Evolutionary conservation across 2,113 vertebrate species (phyloP), one percentile per base, ranked within the genome.

Genomic region (Echinops telfairi): DNA sequence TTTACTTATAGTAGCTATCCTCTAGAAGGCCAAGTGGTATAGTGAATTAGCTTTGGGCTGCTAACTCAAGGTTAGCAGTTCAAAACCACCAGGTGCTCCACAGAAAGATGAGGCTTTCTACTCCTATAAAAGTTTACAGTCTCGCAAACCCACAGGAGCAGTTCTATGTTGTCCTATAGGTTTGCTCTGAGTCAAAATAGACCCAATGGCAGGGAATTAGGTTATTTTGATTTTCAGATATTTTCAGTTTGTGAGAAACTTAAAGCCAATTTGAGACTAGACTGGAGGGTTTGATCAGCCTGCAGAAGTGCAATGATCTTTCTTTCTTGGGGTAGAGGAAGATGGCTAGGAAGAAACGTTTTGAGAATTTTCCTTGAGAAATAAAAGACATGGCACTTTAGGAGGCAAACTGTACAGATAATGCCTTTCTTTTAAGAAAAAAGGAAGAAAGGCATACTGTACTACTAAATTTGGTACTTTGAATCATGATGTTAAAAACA

Each of bases 241-340:
- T 57, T 87, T 36, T 79, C 79, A 75, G 57, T 68, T 78, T 90
- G 15, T 70, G 83, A 88, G 36, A 64, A 86, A 43, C 31, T 79
- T 10, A 43, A 58, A 40, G 15, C 68, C 68, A 71, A 71, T 71
- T 19, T 83, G 43, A 78, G n/a, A 90, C 75, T 38, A 93, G 71
- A 88, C 33, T 1, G 80, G 36, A 82, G n/a, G 89, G 71, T n/a
- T 92, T 71, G 85, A 40, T 1, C 25, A 43, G 5, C 29, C 0
- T 9, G 7, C 66, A 86, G n/a, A 60, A 17, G 0, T 82, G 33
- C 19, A 6, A 47, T 84, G 58, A 3, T 38, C 90, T 43, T 23
- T 79, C 64, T 14, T n/a, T 33, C 71, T 60, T 79, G 17, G 20
- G 15, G 2, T 0, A 20, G 20, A 62, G 53, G 11, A 75, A 1